Percentiles rank a stretch among this genome's conserved stretches.
phyloP scores from a whole-genome alignment of 2,888 invertebrate genomes.

The Mythimna pallens region DNA sequence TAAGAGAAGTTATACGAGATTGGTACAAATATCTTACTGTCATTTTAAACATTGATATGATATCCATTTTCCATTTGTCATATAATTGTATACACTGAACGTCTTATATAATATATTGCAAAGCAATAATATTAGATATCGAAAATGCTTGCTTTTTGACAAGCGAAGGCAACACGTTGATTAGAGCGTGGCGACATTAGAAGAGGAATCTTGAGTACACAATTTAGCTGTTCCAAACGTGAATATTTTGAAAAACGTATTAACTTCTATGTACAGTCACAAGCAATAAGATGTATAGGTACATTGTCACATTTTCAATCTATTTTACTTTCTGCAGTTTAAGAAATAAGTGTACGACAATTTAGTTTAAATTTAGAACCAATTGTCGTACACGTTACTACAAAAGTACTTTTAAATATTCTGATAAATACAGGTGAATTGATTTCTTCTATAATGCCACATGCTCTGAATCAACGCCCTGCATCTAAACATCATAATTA shows the following conservation, averaged over 20 bases:
- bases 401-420: conserved; percentile 1
- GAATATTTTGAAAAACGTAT: too few species aligned
- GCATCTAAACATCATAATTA: conserved; percentile 58
- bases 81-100: conserved; percentile 60
- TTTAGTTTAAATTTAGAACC: too few species aligned
- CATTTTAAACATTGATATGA: conserved; percentile 62
- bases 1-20: conserved; percentile 39
- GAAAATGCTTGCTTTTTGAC: conserved; percentile 50
- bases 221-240: too few species aligned
- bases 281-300: too few species aligned
- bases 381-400: neutral
- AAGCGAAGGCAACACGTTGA: conserved; percentile 45
- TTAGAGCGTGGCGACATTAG: conserved; percentile 22
- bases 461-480: conserved; percentile 40
- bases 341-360: too few species aligned
- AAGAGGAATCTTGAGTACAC: neutral
- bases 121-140: conserved; percentile 61
- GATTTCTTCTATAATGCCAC: conserved; percentile 1
- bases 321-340: too few species aligned
- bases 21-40: conserved; percentile 59
- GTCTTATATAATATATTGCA: conserved; percentile 59
- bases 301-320: too few species aligned
- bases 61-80: conserved; percentile 59
- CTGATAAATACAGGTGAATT: neutral
- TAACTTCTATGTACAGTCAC: too few species aligned